These are phyloP conservation scores for Apotomis turbidana DNA, from an alignment of 2,888 invertebrate genomes.

Conservation along the genomic window DNA sequence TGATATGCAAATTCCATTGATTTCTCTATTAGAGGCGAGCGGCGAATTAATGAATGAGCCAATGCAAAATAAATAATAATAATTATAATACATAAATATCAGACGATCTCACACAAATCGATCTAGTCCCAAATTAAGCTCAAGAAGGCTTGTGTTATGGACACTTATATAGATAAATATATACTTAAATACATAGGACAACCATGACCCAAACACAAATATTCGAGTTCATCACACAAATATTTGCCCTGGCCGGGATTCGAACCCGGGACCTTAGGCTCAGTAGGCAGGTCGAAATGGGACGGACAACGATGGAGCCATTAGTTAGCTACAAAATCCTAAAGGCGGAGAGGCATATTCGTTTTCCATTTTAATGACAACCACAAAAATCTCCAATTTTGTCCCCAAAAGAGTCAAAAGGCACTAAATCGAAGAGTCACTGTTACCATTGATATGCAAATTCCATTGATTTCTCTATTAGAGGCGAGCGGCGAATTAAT, in stretches of 20 bases:
- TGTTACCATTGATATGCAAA: slow-evolving; percentile 31
- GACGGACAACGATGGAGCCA: slow-evolving; percentile 13
- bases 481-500: slow-evolving; percentile 22
- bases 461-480: slow-evolving; percentile 28
- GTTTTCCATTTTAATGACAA: background rate
- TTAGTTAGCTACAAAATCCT: background rate
- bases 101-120: too few relatives aligned
- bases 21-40: slow-evolving; percentile 20
- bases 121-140: too few relatives aligned
- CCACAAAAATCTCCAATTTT: background rate
- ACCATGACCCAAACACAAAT: too few relatives aligned
- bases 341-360: too few relatives aligned
- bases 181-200: too few relatives aligned
- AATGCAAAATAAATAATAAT: too few relatives aligned
- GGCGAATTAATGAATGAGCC: slow-evolving; percentile 24
- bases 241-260: too few relatives aligned
- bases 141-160: too few relatives aligned
- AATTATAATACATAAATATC: too few relatives aligned
- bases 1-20: slow-evolving; percentile 33
- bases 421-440: background rate
- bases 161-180: too few relatives aligned
- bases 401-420: background rate
- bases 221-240: too few relatives aligned
- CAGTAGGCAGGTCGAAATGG: background rate
- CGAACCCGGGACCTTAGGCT: too few relatives aligned